Evolutionary conservation across 1,140 invertebrate genomes (phyloP), one percentile per base, ranked within the genome.

Genomic region (Pseudomyrmex dendroicus): DNA sequence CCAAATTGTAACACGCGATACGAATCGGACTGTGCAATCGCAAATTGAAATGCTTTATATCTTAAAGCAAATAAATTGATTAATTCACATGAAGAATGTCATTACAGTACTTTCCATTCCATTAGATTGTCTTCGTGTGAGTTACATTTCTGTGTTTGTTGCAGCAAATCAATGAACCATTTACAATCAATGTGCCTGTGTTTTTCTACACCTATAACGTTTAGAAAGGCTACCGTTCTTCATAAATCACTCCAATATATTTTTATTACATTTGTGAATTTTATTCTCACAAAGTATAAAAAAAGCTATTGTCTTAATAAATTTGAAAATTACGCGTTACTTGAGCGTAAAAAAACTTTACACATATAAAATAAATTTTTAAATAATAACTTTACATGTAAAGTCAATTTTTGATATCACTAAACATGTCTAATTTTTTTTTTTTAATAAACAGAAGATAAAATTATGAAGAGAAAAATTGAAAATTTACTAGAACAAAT

Each of bases 51-150:
- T 70, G 5, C 7, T 48, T n/a, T 12, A 68, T 52, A 52, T 52
- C 50, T 3, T 12, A 52, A 52, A 0, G n/a, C 17, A 59, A 67
- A 46, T 13, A 70, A 78, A 70, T 48, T 57, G 20, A 2, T 78
- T 59, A 68, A 78, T 78, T 67, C 9, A 35, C 35, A 35, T 35
- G 5, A 35, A 35, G 57, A 68, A 12, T 57, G n/a, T 9, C 20
- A n/a, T 67, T 44, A 67, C 35, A 35, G 22, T 77, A 67, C 35
- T 67, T 77, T 76, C 48, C 52, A 67, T 77, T 77, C 17, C 1
- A 52, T 68, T 56, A 57, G 46, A 63, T 52, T 52, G 25, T 63
- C 10, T 48, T 63, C 22, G 22, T 76, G 62, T 50, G 52, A 17
- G n/a, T 46, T 20, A 54, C 67, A 8, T 68, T 62, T 57, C 44